Conservation (phyloP, 2,888 invertebrate species). For the Crematogaster levior region DNA sequence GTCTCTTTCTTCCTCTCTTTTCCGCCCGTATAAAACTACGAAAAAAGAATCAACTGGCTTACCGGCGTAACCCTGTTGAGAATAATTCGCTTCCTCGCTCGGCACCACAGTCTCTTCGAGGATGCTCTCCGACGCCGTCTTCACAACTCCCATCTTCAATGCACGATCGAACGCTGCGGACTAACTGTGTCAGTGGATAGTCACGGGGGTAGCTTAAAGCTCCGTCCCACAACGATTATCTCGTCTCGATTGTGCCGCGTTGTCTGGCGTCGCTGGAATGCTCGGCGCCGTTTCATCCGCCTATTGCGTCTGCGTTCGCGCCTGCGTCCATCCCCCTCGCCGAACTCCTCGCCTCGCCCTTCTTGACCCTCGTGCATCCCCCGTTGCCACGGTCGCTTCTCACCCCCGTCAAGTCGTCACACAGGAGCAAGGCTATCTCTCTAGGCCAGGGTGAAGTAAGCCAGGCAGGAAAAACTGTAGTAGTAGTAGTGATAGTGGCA, state of each 20-base stretch:
- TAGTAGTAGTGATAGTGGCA: slow-evolving; percentile 14
- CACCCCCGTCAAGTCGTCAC: slow-evolving; percentile 42
- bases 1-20: not conserved
- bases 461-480: slow-evolving; percentile 34
- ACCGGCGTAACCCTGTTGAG: slow-evolving; percentile 81
- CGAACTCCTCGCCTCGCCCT: slow-evolving; percentile 65
- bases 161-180: slow-evolving; percentile 18
- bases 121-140: slow-evolving; percentile 80
- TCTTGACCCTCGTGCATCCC: slow-evolving; percentile 70
- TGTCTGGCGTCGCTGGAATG: slow-evolving; percentile 73
- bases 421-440: slow-evolving; percentile 58
- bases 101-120: slow-evolving; percentile 81
- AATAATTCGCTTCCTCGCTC: slow-evolving; percentile 83
- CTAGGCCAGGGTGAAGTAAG: slow-evolving; percentile 75
- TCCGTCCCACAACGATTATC: slow-evolving; percentile 59
- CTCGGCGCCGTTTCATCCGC: slow-evolving; percentile 70
- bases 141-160: slow-evolving; percentile 82
- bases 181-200: slow-evolving; percentile 28
- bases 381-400: slow-evolving; percentile 60
- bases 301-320: slow-evolving; percentile 79
- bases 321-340: slow-evolving; percentile 75
- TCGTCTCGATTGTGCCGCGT: slow-evolving; percentile 75
- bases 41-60: slow-evolving; percentile 57
- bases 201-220: slow-evolving; percentile 32
- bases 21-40: not conserved